These are phyloP conservation scores for Pteronura brasiliensis DNA, from an alignment of 2,113 vertebrate genomes.

Conservation along the genomic window DNA sequence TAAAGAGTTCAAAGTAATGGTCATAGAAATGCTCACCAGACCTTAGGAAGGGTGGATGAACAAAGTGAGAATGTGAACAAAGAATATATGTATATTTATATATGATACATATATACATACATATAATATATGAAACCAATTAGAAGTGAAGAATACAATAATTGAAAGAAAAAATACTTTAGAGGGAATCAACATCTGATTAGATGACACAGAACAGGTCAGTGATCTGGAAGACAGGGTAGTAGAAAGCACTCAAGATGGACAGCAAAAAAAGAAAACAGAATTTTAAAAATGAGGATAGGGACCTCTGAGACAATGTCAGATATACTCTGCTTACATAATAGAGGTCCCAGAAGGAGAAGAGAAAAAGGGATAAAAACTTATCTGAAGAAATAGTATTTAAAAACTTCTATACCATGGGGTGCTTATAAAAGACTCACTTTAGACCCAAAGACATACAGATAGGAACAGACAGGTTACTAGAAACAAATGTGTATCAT, in stretches of 20 bases:
- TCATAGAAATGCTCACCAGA: not conserved
- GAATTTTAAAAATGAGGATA: not conserved
- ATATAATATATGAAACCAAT: not conserved
- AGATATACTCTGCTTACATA: not conserved
- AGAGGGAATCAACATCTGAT: not conserved
- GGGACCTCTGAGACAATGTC: not conserved
- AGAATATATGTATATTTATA: not conserved
- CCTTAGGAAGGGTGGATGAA: not conserved
- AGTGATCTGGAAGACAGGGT: not conserved
- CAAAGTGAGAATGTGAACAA: not conserved
- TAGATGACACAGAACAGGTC: not conserved
- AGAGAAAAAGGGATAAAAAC: not conserved
- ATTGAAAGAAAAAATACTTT: not conserved
- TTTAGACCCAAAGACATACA: not conserved
- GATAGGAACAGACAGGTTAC: not conserved
- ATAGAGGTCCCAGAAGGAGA: not conserved
- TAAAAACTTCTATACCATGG: not conserved
- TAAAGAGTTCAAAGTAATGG: not conserved
- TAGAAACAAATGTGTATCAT: not conserved
- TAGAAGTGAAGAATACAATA: not conserved
- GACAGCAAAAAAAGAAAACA: not conserved
- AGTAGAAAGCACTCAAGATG: not conserved
- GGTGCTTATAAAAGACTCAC: not conserved
- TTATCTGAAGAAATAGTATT: not conserved
- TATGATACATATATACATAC: not conserved